phyloP scores from a whole-genome alignment of 2,888 invertebrate species.

The Asteroscopus sphinx region DNA sequence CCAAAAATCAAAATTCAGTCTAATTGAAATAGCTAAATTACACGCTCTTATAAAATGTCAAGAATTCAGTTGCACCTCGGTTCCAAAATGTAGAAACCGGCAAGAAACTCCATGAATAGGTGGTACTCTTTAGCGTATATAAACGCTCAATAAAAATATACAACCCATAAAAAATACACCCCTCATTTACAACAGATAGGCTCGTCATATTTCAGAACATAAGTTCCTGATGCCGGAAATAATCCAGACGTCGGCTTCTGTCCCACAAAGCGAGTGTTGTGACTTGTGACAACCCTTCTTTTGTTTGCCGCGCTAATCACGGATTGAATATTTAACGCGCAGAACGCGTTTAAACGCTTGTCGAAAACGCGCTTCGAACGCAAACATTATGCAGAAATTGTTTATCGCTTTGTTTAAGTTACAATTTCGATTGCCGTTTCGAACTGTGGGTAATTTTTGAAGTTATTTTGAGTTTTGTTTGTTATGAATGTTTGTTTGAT shows the following conservation, averaged over 20 bases:
- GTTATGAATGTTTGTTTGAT: constrained; percentile 31
- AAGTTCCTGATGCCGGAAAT: constrained; percentile 55
- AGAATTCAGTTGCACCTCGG: too few relatives aligned
- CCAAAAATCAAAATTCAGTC: too few relatives aligned
- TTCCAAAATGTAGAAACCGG: too few relatives aligned
- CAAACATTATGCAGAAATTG: constrained; percentile 43
- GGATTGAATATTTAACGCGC: constrained; percentile 52
- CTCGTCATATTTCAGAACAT: constrained; percentile 43
- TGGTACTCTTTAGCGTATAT: too few relatives aligned
- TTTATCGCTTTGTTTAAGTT: constrained; percentile 44
- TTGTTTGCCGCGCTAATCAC: constrained; percentile 54
- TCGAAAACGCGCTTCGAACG: constrained; percentile 30
- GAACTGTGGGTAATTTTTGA: constrained; percentile 41
- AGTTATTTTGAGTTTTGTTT: constrained; percentile 30
- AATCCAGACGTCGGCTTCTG: constrained; percentile 48
- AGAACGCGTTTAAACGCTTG: constrained; percentile 24
- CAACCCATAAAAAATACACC: not conserved
- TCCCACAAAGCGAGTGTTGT: constrained; percentile 40
- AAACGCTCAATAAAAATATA: not conserved
- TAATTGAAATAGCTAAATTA: too few relatives aligned
- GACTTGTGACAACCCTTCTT: constrained; percentile 42
- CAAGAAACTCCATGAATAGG: too few relatives aligned
- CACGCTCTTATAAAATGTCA: too few relatives aligned
- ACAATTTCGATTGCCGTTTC: constrained; percentile 43
- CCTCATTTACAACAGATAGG: constrained; percentile 34